Evolutionary conservation across 2,797 vertebrate genomes (phyloP), one percentile per base, ranked within the genome.

Genomic region (Labroides dimidiatus): DNA sequence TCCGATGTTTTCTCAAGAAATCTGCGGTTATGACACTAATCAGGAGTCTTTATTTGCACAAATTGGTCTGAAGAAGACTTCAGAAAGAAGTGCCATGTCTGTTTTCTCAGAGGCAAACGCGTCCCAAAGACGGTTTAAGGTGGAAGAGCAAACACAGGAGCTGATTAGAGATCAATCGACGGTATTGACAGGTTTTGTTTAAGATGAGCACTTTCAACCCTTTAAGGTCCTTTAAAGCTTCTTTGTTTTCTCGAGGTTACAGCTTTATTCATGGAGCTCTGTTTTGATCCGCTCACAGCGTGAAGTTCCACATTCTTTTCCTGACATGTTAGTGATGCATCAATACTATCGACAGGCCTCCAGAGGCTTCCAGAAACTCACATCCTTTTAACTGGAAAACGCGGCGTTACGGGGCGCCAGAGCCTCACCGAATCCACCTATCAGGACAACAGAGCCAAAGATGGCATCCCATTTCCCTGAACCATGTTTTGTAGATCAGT

Each of bases 301-400:
- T 24, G 48, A 49, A 49, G 48, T 24, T 16, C 13, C 48, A 49
- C 48, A 49, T 49, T 49, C 14, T 23, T 13, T 24, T 49, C 48
- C 48, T 49, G 48, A 49, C 21, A 49, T 3, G 14, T 49, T 78
- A 78, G 65, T 15, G 50, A 53, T 52, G 27, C 50, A 33, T 52
- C 50, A n/a, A 52, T 52, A 33, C 24, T 33, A 52, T 52, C 15
- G 50, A 52, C 49, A n/a, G 49, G 24, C 17, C 4, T 52, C 49
- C 23, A 24, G 49, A n/a, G 62, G 37, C 37, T 63, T 72, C 80
- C 64, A 65, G 61, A 75, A 82, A 82, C 62, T 49, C 3, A 52
- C 63, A 43, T 47, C 21, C 55, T 42, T 62, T 77, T 78, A 20
- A 55, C 64, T 52, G 75, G 79, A 87, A 87, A 56, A 37, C 39